Base-by-base conservation (phyloP, 64 coral and sea anemone genomes). In the Montipora efflorescens region DNA sequence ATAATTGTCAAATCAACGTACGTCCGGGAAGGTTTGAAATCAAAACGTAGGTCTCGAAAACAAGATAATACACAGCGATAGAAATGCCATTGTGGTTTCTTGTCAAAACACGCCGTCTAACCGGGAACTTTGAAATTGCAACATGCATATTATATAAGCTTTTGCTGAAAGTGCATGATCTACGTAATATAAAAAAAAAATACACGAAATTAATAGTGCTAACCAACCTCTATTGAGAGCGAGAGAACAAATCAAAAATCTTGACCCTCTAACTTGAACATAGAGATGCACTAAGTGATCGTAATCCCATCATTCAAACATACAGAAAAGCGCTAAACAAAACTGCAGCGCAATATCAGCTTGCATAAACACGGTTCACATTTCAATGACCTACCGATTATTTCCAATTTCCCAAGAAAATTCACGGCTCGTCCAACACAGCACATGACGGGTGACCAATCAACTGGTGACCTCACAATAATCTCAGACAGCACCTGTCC, bases 401-500 rank as follows among this genome's bases (percentile, higher is more conserved):
- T 19, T 86, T 9, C 36, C 36, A 36, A 64, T 86, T 86, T 86
- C 82, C 64, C 64, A 64, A 23, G 45, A 68, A 48, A 50, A 71
- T 71, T 72, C 44, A 86, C 46, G 7, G 47, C 18, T 71, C 19
- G 59, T 59, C 44, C 14, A 66, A 10, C 52, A 46, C 36, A 36
- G 36, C 36, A 36, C 36, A 36, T 80, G 62, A 71, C 82, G 9
- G 62, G 66, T 86, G 82, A 18, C 62, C 15, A 86, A 50, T 47
- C 82, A 44, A 21, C 59, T 3, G 66, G 45, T 67, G 62, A 71
- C 64, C 7, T 8, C 4, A 18, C 9, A 47, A 18, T n/a, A 44
- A 20, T 47, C 46, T 59, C 19, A 86, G 82, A 86, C 82, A 86
- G 25, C 71, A 86, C 66, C 82, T 86, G 82, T 86, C 82, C 68